Evolutionary conservation across 2,113 vertebrate genomes (phyloP).

Genomic region (Epinephelus moara): DNA sequence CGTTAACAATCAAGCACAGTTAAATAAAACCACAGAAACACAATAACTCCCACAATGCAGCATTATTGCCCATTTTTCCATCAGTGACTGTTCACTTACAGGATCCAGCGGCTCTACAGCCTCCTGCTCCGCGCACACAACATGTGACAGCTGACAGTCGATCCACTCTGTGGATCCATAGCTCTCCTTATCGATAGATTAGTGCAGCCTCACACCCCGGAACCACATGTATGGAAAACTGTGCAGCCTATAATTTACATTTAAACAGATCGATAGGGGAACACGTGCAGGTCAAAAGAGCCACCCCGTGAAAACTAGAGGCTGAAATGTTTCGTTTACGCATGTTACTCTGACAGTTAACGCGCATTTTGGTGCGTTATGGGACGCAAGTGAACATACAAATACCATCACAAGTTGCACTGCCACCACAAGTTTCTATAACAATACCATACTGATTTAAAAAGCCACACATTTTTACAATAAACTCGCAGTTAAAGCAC

Average conservation of each 20-base stretch:
- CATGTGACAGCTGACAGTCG: slow-evolving; percentile 34
- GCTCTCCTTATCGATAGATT: slow-evolving; percentile 16
- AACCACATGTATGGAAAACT: slow-evolving; percentile 16
- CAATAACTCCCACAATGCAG: not conserved
- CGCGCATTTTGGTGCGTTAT: not conserved
- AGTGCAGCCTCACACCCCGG: not conserved
- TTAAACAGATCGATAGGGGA: not conserved
- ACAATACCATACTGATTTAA: not conserved
- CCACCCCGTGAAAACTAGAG: no score
- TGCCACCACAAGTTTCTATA: not conserved
- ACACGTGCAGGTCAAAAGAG: slow-evolving; percentile 2
- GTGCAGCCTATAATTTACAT: not conserved
- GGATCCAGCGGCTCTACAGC: not conserved
- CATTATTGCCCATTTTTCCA: not conserved
- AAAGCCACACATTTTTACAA: not conserved
- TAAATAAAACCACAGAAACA: not conserved
- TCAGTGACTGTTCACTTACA: not conserved
- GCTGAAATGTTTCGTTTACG: not conserved
- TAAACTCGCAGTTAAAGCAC: not conserved
- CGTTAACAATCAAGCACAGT: not conserved
- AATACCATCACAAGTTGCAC: not conserved
- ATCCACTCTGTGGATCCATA: not conserved
- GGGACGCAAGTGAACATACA: not conserved
- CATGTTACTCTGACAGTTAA: not conserved
- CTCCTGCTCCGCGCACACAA: slow-evolving; percentile 12